These are phyloP conservation scores for Valencia hispanica DNA, from an alignment of 2,797 vertebrate species.

Conservation along the genomic window DNA sequence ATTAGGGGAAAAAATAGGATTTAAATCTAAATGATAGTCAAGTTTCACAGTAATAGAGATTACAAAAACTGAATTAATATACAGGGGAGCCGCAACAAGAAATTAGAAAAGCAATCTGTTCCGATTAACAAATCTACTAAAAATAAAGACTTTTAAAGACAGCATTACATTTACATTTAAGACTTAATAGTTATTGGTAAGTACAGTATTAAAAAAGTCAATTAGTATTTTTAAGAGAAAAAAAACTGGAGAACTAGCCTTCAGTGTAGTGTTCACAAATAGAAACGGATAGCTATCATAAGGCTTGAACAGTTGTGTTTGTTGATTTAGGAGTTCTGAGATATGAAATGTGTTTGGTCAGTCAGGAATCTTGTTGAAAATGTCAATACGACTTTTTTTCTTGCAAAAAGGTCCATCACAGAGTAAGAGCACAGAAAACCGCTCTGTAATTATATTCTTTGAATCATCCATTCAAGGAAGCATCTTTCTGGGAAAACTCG, in stretches of 20 bases:
- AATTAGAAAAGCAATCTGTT: not conserved
- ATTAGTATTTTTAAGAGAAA: not conserved
- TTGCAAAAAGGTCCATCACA: not conserved
- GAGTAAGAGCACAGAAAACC: not conserved
- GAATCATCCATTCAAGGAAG: constrained; percentile 13
- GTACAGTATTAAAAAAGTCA: not conserved
- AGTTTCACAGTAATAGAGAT: constrained; percentile 14
- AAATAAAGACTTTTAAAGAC: constrained; percentile 2
- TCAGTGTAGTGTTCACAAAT: constrained; percentile 25
- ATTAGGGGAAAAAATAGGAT: not conserved
- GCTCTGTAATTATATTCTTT: constrained; percentile 10
- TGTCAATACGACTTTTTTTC: not conserved
- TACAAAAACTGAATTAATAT: constrained; percentile 6
- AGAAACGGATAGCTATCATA: constrained; percentile 18
- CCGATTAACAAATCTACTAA: constrained; percentile 1
- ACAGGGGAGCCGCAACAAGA: not conserved
- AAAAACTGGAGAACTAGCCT: not conserved
- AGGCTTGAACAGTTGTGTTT: not conserved
- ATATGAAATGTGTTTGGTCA: constrained; percentile 14
- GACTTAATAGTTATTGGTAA: not conserved
- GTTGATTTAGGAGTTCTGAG: not conserved
- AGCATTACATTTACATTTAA: not conserved
- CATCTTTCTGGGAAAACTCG: constrained; percentile 20
- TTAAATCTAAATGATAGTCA: not conserved
- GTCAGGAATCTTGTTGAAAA: not conserved